Percentiles rank a stretch among this genome's conserved stretches.
phyloP scores from a whole-genome alignment of 2,888 invertebrate species.

The Cerceris rybyensis region DNA sequence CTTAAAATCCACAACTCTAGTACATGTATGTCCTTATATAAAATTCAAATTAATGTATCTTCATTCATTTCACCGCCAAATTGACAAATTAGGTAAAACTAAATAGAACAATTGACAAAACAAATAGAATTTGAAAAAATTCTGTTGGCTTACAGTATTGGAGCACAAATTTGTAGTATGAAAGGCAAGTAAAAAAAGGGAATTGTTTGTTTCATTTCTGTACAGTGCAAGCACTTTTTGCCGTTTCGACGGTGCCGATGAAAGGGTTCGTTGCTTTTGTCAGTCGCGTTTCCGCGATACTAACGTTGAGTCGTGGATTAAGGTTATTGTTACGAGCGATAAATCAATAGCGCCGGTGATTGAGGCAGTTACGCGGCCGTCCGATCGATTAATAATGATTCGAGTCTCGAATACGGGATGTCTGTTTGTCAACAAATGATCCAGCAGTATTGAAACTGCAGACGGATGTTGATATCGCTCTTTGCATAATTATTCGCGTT shows the following conservation, averaged over 20 bases:
- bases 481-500: conserved; percentile 63
- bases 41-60: too few relatives aligned
- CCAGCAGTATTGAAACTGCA: conserved; percentile 24
- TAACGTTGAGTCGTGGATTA: conserved; percentile 30
- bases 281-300: conserved; percentile 31
- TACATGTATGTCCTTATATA: too few relatives aligned
- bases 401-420: conserved; percentile 13
- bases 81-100: too few relatives aligned
- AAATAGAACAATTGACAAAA: too few relatives aligned
- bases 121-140: neutral
- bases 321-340: conserved; percentile 52
- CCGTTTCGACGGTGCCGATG: neutral
- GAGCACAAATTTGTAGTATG: too few relatives aligned
- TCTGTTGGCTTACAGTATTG: too few relatives aligned
- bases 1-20: too few relatives aligned
- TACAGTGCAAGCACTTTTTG: neutral
- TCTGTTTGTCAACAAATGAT: conserved; percentile 61
- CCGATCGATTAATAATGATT: conserved; percentile 47
- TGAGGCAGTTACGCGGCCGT: conserved; percentile 30
- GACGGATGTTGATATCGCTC: conserved; percentile 49
- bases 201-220: neutral
- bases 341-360: conserved; percentile 35
- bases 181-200: neutral
- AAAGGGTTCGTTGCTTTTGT: conserved; percentile 30
- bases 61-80: too few relatives aligned